These are phyloP conservation scores for Poecile montanus DNA, from an alignment of 2,797 vertebrate genomes.

Conservation along the genomic window DNA sequence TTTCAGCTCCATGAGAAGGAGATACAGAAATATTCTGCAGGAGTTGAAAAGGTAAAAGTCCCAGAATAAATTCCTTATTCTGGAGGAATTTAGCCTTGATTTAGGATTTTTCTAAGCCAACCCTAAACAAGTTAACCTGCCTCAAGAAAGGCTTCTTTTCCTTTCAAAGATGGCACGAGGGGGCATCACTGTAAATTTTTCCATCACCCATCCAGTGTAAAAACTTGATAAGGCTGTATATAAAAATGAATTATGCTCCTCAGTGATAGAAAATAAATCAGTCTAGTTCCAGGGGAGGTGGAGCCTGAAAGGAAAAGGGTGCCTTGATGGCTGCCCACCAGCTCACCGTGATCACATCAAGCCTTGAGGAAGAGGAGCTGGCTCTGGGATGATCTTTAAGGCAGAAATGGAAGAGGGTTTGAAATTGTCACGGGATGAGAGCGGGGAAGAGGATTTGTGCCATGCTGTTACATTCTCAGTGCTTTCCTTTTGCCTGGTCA, in stretches of 20 bases:
- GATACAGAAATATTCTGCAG: background rate
- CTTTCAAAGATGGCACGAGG: background rate
- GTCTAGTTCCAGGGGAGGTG: background rate
- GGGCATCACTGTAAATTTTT: background rate
- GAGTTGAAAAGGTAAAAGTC: background rate
- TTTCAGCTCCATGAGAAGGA: background rate
- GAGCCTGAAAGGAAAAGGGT: background rate
- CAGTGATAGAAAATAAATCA: background rate
- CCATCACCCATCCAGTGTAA: background rate
- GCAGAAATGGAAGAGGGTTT: background rate
- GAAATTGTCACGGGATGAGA: background rate
- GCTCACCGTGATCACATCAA: background rate
- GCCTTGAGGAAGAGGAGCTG: background rate
- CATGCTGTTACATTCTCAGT: accelerated
- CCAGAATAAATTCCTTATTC: background rate
- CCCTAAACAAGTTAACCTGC: background rate
- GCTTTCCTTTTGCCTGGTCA: background rate
- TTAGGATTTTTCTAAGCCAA: background rate
- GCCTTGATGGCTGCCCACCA: background rate
- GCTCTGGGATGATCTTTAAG: background rate
- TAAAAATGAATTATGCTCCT: background rate
- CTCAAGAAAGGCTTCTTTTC: background rate
- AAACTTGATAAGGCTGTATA: background rate
- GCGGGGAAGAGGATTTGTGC: background rate
- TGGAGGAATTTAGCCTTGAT: background rate